Evolutionary conservation across 2,888 invertebrate genomes (phyloP).

Genomic region (Seira musarum): DNA sequence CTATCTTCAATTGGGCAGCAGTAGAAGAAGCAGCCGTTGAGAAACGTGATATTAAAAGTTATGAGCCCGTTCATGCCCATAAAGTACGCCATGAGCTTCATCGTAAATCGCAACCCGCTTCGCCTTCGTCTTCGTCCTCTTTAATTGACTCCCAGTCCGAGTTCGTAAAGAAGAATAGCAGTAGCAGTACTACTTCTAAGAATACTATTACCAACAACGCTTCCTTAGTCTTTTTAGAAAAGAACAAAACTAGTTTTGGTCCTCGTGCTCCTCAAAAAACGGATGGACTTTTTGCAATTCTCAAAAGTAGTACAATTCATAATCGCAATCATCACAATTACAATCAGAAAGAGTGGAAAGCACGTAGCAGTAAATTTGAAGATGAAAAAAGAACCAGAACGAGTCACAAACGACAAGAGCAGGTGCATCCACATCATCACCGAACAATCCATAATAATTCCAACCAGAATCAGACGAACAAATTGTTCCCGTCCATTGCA

Average conservation of each 20-base stretch:
- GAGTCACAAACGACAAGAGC: constrained; percentile 12
- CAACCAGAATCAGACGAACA: constrained; percentile 44
- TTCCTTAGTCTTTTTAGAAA: constrained; percentile 22
- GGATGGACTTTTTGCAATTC: not conserved
- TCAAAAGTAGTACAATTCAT: constrained; percentile 1
- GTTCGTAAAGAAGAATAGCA: too few relatives aligned
- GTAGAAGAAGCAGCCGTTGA: constrained; percentile 13
- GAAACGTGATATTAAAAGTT: constrained; percentile 47
- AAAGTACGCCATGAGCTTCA: constrained; percentile 59
- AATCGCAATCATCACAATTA: not conserved
- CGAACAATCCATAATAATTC: constrained; percentile 4
- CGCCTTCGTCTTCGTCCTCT: constrained; percentile 15
- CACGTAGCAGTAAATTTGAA: not conserved
- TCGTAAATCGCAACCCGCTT: constrained; percentile 53
- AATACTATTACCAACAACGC: constrained; percentile 1
- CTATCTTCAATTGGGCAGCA: not conserved
- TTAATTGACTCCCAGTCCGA: constrained; percentile 36
- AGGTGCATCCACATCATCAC: constrained; percentile 3
- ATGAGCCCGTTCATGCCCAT: constrained; percentile 48
- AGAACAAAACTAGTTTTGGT: not conserved
- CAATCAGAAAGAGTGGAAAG: not conserved
- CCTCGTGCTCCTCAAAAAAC: not conserved
- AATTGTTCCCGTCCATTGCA: constrained; percentile 55
- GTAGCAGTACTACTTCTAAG: too few relatives aligned
- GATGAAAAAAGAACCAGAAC: too few relatives aligned